Percentiles rank a stretch among this genome's conserved stretches.
These are phyloP conservation scores for Diaprepes abbreviatus DNA, from an alignment of 2,888 invertebrate genomes.

Conservation along the genomic window DNA sequence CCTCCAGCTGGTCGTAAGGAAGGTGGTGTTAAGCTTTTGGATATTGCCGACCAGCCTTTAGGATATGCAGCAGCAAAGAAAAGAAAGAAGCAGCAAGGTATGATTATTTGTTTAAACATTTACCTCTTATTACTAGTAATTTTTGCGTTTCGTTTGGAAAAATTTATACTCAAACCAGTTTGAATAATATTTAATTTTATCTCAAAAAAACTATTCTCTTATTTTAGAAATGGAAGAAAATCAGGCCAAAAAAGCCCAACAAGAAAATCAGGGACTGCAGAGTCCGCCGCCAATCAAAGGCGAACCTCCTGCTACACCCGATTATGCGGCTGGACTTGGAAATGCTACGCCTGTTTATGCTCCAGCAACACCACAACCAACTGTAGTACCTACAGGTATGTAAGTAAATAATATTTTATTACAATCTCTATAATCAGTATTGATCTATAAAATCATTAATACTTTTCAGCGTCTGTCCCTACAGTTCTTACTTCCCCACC, in stretches of 20 bases:
- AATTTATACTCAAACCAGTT: no score
- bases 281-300: constrained; percentile 60
- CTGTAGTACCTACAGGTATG: constrained; percentile 59
- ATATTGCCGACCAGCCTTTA: constrained; percentile 93
- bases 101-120: no score
- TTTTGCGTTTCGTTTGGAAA: no score
- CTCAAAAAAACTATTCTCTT: neutral
- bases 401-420: no score
- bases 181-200: neutral
- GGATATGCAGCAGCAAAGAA: constrained; percentile 89
- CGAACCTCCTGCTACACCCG: constrained; percentile 74
- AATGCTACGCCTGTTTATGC: constrained; percentile 71
- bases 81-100: constrained; percentile 85
- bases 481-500: constrained; percentile 53
- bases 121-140: no score
- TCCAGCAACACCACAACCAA: constrained; percentile 65
- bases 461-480: constrained; percentile 47
- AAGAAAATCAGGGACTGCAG: constrained; percentile 67
- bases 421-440: no score
- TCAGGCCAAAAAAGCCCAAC: constrained; percentile 72
- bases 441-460: no score
- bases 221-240: constrained; percentile 73
- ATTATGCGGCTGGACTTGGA: constrained; percentile 85
- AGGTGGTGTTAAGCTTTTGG: constrained; percentile 94
- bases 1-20: constrained; percentile 81